phyloP scores from a whole-genome alignment of 2,888 invertebrate genomes.

The Heliconius ethilla region DNA sequence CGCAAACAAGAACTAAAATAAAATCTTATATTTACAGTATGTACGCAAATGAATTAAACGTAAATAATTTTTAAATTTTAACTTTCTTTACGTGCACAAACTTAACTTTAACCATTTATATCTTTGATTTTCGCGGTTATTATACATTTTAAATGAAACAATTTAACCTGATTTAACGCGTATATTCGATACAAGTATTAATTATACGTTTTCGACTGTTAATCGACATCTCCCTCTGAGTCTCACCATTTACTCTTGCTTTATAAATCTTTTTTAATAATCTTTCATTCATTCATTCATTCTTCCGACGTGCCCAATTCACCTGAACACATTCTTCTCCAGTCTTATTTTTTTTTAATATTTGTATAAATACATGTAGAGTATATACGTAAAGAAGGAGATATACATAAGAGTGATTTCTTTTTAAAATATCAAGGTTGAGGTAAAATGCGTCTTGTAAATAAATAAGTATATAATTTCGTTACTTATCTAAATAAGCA shows the following conservation, averaged over 20 bases:
- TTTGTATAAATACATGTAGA: not conserved
- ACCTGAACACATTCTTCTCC: no score
- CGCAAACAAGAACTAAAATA: constrained; percentile 17
- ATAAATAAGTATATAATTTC: not conserved
- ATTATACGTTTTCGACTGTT: no score
- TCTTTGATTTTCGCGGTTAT: no score
- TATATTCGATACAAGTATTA: no score
- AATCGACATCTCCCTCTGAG: no score
- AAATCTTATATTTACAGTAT: not conserved
- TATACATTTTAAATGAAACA: no score
- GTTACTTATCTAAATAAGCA: constrained; percentile 15
- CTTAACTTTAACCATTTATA: not conserved
- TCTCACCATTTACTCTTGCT: no score
- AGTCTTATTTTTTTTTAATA: not conserved
- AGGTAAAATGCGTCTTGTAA: not conserved
- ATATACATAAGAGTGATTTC: not conserved
- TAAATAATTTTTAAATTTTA: not conserved
- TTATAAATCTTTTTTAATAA: no score
- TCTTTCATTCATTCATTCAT: no score
- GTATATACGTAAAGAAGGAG: no score
- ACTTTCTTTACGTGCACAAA: not conserved
- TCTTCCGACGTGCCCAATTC: no score
- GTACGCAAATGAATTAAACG: not conserved
- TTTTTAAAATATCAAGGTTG: not conserved
- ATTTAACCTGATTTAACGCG: no score